These are phyloP conservation scores for Acleris emargana DNA, from an alignment of 2,888 invertebrate genomes.

Conservation along the genomic window DNA sequence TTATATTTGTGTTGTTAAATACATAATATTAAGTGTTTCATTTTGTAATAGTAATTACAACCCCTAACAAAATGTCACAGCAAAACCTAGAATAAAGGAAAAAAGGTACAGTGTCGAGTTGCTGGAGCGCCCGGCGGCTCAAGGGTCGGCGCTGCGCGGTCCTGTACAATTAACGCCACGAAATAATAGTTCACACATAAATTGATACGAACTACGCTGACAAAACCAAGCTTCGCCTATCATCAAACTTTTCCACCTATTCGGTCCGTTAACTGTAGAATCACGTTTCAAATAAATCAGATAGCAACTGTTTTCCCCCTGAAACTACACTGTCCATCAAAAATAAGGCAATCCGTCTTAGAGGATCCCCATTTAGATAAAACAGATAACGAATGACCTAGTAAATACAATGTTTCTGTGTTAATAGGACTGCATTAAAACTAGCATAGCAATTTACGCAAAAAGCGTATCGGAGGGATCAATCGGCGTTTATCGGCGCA, in stretches of 20 bases:
- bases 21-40: no score
- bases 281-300: constrained; percentile 7
- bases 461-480: constrained; percentile 78
- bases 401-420: constrained; percentile 55
- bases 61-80: constrained; percentile 1
- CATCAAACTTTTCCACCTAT: background rate
- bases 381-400: constrained; percentile 43
- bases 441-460: constrained; percentile 75
- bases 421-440: constrained; percentile 61
- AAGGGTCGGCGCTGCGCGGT: background rate
- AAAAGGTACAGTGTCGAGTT: constrained; percentile 5
- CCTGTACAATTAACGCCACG: background rate
- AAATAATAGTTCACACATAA: background rate
- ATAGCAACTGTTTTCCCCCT: constrained; percentile 10
- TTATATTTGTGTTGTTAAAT: background rate
- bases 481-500: constrained; percentile 76
- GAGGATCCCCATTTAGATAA: constrained; percentile 28
- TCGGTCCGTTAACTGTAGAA: background rate
- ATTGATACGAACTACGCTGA: background rate
- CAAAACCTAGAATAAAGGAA: background rate
- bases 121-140: background rate
- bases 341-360: constrained; percentile 21
- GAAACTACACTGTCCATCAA: constrained; percentile 14
- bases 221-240: background rate
- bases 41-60: background rate